A percentile compares a stretch with the other conserved stretches of the same genome.
phyloP scores from a whole-genome alignment of 2,888 invertebrate genomes.

The Nomada flava region DNA sequence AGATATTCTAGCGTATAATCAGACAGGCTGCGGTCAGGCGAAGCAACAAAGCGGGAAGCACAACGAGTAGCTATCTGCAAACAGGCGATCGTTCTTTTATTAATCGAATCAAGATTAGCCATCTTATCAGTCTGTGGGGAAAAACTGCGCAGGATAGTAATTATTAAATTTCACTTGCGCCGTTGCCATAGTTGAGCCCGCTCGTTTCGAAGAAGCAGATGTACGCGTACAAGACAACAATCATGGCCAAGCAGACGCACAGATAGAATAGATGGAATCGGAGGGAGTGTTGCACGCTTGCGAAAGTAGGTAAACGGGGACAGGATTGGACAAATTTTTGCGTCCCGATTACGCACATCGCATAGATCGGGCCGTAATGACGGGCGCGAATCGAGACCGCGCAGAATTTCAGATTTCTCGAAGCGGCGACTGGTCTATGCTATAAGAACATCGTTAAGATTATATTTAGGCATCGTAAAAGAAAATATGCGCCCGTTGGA shows the following conservation, averaged over 20 bases:
- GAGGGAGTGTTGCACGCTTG: background rate
- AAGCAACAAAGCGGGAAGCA: background rate
- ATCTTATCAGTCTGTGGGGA: no score
- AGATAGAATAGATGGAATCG: background rate
- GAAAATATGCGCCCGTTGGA: slow-evolving; percentile 83
- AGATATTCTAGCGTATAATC: slow-evolving; percentile 21
- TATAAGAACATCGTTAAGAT: slow-evolving; percentile 82
- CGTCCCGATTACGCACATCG: background rate
- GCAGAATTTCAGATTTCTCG: slow-evolving; percentile 72
- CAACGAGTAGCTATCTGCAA: background rate
- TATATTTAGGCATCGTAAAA: slow-evolving; percentile 84
- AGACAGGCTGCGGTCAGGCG: slow-evolving; percentile 7
- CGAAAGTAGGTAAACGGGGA: background rate
- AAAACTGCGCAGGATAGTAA: no score
- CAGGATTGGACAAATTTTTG: slow-evolving; percentile 12
- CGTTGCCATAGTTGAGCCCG: background rate
- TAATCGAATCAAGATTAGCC: background rate
- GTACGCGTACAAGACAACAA: background rate
- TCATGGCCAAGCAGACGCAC: slow-evolving; percentile 18
- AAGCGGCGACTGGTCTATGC: slow-evolving; percentile 69
- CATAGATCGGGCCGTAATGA: no score
- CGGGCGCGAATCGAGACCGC: slow-evolving; percentile 20
- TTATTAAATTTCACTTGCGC: no score
- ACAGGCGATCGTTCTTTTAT: slow-evolving; percentile 9
- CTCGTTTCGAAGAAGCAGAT: background rate